These are phyloP conservation scores for Drosophila neotestacea DNA, from an alignment of 2,888 invertebrate species.

Conservation along the genomic window DNA sequence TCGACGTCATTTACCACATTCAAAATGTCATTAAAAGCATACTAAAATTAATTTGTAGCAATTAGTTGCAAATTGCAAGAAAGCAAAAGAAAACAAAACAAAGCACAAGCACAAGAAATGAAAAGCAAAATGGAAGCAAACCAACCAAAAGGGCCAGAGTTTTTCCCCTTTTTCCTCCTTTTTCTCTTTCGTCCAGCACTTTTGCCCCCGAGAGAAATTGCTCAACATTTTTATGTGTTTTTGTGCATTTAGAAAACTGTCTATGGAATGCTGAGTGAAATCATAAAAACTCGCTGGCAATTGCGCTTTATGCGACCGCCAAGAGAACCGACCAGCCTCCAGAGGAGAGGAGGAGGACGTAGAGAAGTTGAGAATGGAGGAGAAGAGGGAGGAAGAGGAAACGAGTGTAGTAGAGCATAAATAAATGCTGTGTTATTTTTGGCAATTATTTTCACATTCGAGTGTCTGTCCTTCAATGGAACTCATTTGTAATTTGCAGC, in stretches of 20 bases:
- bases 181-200: background rate
- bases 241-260: slow-evolving; percentile 75
- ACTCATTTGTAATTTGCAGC: slow-evolving; percentile 79
- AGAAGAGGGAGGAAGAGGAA: background rate
- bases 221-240: slow-evolving; percentile 79
- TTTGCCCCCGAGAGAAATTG: slow-evolving; percentile 56
- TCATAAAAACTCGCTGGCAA: slow-evolving; percentile 72
- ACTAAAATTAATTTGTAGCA: slow-evolving; percentile 81
- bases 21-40: slow-evolving; percentile 81
- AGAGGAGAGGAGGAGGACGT: background rate
- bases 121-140: slow-evolving; percentile 21
- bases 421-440: slow-evolving; percentile 79
- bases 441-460: slow-evolving; percentile 81
- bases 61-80: slow-evolving; percentile 81
- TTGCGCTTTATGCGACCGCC: slow-evolving; percentile 30
- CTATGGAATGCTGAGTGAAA: slow-evolving; percentile 60
- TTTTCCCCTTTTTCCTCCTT: background rate
- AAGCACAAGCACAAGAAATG: slow-evolving; percentile 1
- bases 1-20: slow-evolving; percentile 72
- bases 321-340: slow-evolving; percentile 7
- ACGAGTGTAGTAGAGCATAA: slow-evolving; percentile 66
- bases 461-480: slow-evolving; percentile 61
- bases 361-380: background rate
- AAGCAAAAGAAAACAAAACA: slow-evolving; percentile 46
- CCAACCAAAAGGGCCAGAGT: slow-evolving; percentile 41